Evolutionary conservation across 2,888 invertebrate species (phyloP).

Genomic region (Lasioglossum leucozonium): DNA sequence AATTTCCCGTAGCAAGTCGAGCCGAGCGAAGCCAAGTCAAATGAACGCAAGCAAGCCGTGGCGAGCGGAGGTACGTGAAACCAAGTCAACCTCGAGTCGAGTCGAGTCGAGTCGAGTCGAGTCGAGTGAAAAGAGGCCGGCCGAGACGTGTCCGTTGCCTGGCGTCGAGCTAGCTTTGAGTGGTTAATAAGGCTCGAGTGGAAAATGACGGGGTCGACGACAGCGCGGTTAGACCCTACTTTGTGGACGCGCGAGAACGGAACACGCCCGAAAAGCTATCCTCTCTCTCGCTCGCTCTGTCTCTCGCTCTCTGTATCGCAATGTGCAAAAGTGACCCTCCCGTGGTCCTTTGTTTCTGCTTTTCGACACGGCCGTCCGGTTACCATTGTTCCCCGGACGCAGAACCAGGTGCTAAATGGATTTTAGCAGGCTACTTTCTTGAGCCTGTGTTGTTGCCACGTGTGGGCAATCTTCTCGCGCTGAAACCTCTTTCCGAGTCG

Average conservation of each 20-base stretch:
- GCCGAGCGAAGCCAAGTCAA: background rate
- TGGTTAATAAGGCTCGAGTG: slow-evolving; percentile 61
- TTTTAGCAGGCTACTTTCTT: background rate
- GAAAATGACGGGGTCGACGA: slow-evolving; percentile 37
- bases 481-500: background rate
- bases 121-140: slow-evolving; percentile 37
- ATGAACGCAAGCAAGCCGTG: slow-evolving; percentile 1
- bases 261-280: slow-evolving; percentile 12
- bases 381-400: slow-evolving; percentile 15
- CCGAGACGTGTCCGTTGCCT: slow-evolving; percentile 40
- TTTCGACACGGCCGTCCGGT: slow-evolving; percentile 18
- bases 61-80: background rate
- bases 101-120: background rate
- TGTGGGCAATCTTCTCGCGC: background rate
- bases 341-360: slow-evolving; percentile 23
- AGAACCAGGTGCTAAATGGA: slow-evolving; percentile 1
- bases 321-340: background rate
- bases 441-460: background rate
- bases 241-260: slow-evolving; percentile 18
- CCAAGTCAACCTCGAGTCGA: slow-evolving; percentile 26
- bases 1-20: background rate
- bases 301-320: background rate
- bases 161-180: slow-evolving; percentile 33
- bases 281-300: background rate
- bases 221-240: slow-evolving; percentile 7